Base-by-base conservation (phyloP, 2,888 invertebrate species). In the Eremobia ochroleuca region DNA sequence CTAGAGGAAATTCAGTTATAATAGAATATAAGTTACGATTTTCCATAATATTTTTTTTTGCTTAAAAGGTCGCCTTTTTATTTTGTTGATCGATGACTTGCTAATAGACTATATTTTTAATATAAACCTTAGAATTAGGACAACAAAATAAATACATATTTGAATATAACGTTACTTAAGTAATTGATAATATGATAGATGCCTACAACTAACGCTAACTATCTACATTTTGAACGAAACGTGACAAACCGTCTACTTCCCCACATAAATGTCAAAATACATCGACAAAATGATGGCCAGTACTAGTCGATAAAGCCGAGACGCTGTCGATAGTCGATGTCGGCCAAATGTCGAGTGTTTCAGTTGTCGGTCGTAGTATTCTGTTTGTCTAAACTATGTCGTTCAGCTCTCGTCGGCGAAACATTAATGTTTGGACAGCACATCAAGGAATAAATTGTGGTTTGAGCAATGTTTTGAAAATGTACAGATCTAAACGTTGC, bases 241-340 rank as follows among this genome's bases (percentile, higher is more conserved):
- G 2, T 28, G 6, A 40, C 25, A 69, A n/a, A 21, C 18, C 15
- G 13, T 37, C 21, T 18, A 21, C 11, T 21, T 13, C n/a, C 2
- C 13, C 21, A 40, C 4, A 28, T 28, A 62, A 59, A 21, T 55
- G 37, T 76, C 73, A 77, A 68, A 77, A 79, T 67, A 25, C 55
- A 64, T 76, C 70, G 74, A 76, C 15, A 71, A 49, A 25, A 31
- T 25, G 15, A 66, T 66, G 49, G 67, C 90, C 92, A 88, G 84
- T 92, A 75, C 92, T 93, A 79, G 84, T 86, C 89, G 91, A 92
- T 94, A 93, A 93, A 92, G 90, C 86, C 90, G 81, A 85, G 87
- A 87, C 85, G 85, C 78, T 86, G 79, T 81, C 86, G 77, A 76
- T 82, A 82, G 83, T 82, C 85, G 77, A 76, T 43, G 64, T 65